Evolutionary conservation across 2,797 vertebrate species (phyloP).

Genomic region (Kryptopterus vitreolus): DNA sequence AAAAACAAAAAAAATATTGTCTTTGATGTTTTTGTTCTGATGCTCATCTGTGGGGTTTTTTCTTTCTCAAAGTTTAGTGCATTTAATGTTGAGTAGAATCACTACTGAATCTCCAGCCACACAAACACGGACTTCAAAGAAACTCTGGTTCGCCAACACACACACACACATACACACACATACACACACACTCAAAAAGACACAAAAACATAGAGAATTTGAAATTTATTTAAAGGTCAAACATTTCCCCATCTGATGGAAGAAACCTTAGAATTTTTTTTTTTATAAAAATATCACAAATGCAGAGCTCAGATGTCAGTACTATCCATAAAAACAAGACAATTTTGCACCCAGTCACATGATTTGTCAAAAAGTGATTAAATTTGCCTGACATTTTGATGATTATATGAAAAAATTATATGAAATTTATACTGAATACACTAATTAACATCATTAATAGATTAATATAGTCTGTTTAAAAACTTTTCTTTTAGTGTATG

Average conservation of each 20-base stretch:
- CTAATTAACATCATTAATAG: not conserved
- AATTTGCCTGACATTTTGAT: not conserved
- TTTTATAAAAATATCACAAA: not conserved
- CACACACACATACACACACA: constrained; percentile 29
- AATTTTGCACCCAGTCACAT: not conserved
- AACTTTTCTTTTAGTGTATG: too few species aligned
- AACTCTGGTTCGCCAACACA: constrained; percentile 17
- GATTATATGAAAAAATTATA: not conserved
- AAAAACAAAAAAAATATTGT: not conserved
- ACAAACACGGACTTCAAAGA: constrained; percentile 39
- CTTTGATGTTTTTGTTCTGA: constrained; percentile 42
- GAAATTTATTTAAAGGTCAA: constrained; percentile 54
- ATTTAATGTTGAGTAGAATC: constrained; percentile 20
- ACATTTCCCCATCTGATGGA: constrained; percentile 24
- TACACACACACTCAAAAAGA: constrained; percentile 24
- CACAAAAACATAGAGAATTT: constrained; percentile 37
- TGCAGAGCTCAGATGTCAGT: not conserved
- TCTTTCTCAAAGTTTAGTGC: constrained; percentile 1
- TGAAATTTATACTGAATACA: too few species aligned
- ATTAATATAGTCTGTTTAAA: not conserved
- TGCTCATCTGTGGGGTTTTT: constrained; percentile 30
- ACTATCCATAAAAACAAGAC: not conserved
- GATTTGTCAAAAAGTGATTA: not conserved
- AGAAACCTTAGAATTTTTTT: not conserved
- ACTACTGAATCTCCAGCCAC: constrained; percentile 17